A percentile compares a stretch with the other conserved stretches of the same genome.
phyloP scores from a whole-genome alignment of 2,888 invertebrate species.

The Tenthredo notha region DNA sequence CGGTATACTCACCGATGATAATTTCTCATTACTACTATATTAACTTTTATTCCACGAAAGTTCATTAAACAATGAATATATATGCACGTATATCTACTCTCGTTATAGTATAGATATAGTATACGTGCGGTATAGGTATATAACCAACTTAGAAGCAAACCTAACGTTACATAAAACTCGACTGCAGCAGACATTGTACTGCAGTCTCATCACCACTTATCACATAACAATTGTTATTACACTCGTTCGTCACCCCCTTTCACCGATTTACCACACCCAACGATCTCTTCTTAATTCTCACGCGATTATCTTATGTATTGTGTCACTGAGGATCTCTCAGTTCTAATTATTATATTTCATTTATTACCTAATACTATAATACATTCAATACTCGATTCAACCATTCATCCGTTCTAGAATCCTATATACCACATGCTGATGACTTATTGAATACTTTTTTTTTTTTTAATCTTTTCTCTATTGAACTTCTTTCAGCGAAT shows the following conservation, averaged over 20 bases:
- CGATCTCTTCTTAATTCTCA: not conserved
- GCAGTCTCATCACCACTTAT: not conserved
- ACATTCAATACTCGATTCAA: not conserved
- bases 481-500: not conserved
- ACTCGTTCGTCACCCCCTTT: slow-evolving; percentile 4
- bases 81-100: not conserved
- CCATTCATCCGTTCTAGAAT: not conserved
- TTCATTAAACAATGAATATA: slow-evolving; percentile 16
- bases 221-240: slow-evolving; percentile 10
- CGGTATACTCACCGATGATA: not conserved
- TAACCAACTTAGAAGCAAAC: not conserved
- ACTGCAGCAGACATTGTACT: not conserved
- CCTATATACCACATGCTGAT: not conserved
- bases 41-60: not conserved
- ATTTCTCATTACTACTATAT: not conserved
- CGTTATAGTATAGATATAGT: not conserved
- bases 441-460: not conserved
- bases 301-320: not conserved
- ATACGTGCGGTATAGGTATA: not conserved
- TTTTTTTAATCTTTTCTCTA: not conserved
- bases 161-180: not conserved
- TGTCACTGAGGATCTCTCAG: not conserved
- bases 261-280: not conserved
- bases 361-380: not conserved
- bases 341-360: not conserved